Conservation (phyloP, 2,888 invertebrate genomes). For the Boloria selene region DNA sequence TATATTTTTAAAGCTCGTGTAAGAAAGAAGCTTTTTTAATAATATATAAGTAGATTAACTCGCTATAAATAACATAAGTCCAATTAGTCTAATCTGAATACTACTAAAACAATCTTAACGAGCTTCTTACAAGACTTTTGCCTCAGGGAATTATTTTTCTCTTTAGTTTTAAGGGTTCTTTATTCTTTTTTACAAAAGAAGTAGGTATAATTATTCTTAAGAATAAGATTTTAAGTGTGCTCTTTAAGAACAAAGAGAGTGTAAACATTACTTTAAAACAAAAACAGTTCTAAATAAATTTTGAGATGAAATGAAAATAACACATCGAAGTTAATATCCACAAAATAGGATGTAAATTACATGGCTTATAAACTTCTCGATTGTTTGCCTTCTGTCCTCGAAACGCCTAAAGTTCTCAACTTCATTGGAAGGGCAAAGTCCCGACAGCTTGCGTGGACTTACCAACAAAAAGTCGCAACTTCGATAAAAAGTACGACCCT, state of each 20-base stretch:
- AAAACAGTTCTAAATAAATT: neutral
- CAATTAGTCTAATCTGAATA: conserved; percentile 11
- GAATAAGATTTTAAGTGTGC: neutral
- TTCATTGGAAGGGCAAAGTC: conserved; percentile 28
- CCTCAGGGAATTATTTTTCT: conserved; percentile 8
- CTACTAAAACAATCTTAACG: conserved; percentile 7
- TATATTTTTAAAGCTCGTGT: neutral
- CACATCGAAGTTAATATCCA: conserved; percentile 6
- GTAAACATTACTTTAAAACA: neutral
- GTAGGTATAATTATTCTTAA: neutral
- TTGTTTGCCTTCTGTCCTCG: conserved; percentile 26
- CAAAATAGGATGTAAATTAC: conserved; percentile 17
- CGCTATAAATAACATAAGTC: neutral
- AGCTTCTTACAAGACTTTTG: conserved; percentile 5
- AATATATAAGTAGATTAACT: neutral
- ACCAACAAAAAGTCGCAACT: conserved; percentile 25
- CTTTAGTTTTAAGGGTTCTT: conserved; percentile 1
- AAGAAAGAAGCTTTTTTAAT: neutral
- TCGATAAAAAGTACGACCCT: conserved; percentile 26
- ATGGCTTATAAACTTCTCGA: conserved; percentile 25
- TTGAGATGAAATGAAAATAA: neutral
- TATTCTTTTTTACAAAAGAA: neutral
- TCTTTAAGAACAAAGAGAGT: neutral
- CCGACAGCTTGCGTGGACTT: conserved; percentile 27
- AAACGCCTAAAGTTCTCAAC: conserved; percentile 27